Base-by-base conservation (phyloP, 2,797 vertebrate genomes). In the Distichodus sexfasciatus region DNA sequence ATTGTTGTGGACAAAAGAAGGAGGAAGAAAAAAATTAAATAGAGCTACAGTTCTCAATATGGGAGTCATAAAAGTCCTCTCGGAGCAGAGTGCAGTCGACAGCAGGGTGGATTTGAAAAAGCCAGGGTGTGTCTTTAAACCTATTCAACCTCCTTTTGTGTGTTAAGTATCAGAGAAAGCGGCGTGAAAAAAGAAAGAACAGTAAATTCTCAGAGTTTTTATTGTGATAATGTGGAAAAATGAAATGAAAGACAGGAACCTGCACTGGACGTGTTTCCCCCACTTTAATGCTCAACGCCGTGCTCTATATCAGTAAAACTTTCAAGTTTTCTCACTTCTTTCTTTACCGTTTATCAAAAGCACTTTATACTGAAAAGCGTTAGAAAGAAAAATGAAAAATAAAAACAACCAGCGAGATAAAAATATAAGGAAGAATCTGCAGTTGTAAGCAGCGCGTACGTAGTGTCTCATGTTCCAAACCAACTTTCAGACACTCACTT, bases 81-180 rank as follows among this genome's bases (percentile, higher is more conserved):
- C 29, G 23, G 62, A 47, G 62, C 53, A 66, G 62, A 61, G 55
- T 11, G 35, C 64, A 63, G 46, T 23, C 50, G 70, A 62, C 23
- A 26, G 43, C 59, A 54, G 28, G 36, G 61, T 28, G 24, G 10
- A 61, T 68, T 48, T 90, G 81, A 66, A n/a, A 69, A 89, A 90
- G 86, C 84, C 70, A 87, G 85, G 84, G 87, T 89, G 88, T 88
- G 87, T 82, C 84, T 81, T 79, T 77, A 61, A 64, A 82, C 81
- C 79, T 83, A 82, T 86, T 88, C 81, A 81, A 76, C 86, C 71
- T 85, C 79, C 80, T 84, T 84, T 81, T 72, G 75, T 78, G 77
- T 66, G 69, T 77, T 80, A 83, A 79, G 76, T 71, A 70, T 21
- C 3, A 33, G 38, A 70, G 44, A 60, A 58, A 67, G 14, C 38